Conservation (phyloP, 2,113 vertebrate species). For the Dunckerocampus dactyliophorus region DNA sequence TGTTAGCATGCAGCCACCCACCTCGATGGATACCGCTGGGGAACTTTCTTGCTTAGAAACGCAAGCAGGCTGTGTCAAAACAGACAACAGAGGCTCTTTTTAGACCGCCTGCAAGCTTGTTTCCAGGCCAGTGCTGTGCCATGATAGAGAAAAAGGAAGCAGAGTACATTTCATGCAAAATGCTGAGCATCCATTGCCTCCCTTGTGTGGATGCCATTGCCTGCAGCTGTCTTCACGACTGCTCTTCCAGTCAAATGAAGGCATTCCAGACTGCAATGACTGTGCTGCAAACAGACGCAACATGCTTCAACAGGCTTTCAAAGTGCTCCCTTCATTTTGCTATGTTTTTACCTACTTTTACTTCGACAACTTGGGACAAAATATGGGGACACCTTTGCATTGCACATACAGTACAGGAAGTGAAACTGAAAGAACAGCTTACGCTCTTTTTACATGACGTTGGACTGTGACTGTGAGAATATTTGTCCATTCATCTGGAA, state of each 20-base stretch:
- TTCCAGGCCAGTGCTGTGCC: constrained; percentile 18
- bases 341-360: background rate
- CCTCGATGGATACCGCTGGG: constrained; percentile 31
- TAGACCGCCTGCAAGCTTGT: constrained; percentile 20
- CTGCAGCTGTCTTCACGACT: constrained; percentile 38
- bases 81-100: constrained; percentile 29
- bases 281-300: constrained; percentile 55
- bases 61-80: constrained; percentile 32
- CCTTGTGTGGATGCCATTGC: constrained; percentile 21
- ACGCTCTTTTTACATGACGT: too few species aligned
- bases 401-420: background rate
- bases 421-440: background rate
- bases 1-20: constrained; percentile 49
- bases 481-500: too few species aligned
- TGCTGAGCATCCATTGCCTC: constrained; percentile 26
- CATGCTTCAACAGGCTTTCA: constrained; percentile 48
- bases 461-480: too few species aligned
- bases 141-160: constrained; percentile 12
- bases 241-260: constrained; percentile 39
- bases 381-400: background rate
- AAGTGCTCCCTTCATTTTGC: constrained; percentile 1
- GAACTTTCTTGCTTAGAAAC: constrained; percentile 18
- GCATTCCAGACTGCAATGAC: constrained; percentile 50
- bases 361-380: background rate
- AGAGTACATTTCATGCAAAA: constrained; percentile 24